These are phyloP conservation scores for Rhegmatorhina hoffmannsi DNA, from an alignment of 2,113 vertebrate species.

Conservation along the genomic window DNA sequence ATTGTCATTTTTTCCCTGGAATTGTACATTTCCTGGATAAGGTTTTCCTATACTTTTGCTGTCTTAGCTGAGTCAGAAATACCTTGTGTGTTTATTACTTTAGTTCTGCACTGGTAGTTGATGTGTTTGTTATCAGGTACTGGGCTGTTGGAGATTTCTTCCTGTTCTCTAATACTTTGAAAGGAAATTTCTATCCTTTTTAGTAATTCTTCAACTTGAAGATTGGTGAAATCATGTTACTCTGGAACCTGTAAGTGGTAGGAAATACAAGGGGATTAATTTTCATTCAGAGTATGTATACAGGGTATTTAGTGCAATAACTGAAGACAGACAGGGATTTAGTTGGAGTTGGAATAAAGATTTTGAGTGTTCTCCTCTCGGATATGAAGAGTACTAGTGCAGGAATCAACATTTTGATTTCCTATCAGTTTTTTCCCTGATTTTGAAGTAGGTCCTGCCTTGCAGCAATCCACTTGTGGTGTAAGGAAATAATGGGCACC, in stretches of 20 bases:
- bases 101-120: neutral
- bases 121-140: neutral
- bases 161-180: neutral
- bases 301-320: neutral
- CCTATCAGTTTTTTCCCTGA: neutral
- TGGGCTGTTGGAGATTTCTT: neutral
- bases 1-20: neutral
- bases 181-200: neutral
- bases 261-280: neutral
- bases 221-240: neutral
- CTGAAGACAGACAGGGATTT: neutral
- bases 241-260: neutral
- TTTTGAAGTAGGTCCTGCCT: neutral
- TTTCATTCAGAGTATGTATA: neutral
- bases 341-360: neutral
- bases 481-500: neutral
- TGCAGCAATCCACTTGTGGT: neutral
- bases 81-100: neutral
- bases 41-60: neutral
- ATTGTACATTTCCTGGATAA: neutral
- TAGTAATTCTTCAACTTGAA: neutral
- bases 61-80: neutral
- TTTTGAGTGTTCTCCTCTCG: neutral
- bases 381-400: neutral
- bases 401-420: neutral